Evolutionary conservation across 30 jellyfish, hydroid and myxozoan genomes (phyloP), one percentile per base, ranked within the genome.

Genomic region (Chironex yamaguchii): DNA sequence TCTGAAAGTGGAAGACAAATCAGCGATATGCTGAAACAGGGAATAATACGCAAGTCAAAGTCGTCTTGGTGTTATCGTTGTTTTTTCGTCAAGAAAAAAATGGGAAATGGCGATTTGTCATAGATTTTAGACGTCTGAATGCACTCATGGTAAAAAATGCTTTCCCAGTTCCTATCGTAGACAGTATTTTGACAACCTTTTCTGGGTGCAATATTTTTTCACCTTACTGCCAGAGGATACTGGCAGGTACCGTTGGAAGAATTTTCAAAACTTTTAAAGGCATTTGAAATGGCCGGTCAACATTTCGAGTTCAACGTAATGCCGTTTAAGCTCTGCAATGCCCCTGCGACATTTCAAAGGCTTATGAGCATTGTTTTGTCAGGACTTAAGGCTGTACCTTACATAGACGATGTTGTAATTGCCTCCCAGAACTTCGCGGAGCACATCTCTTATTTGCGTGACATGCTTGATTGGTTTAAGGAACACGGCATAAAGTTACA

Each of bases 271-370:
- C 92, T 36, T 48, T 62, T 29, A 11, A 86, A 87, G 4, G 96
- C 97, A n/a, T 89, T 89, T 71, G 20, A 85, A 25, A 81, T 91
- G 3, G 14, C 58, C 34, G 51, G 51, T 24, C 92, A 92, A 2
- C 87, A 33, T 23, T 86, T 48, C 63, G 82, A 78, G 54, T 88
- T 79, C 31, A 78, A 78, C 26, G 89, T 36, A 11, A 65, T 88
- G 73, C 92, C 95, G 52, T 88, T 78, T 67, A 94, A 94, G 4
- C 29, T 88, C n/a, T 31, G 88, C 17, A 70, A 68, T 49, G 96
- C 96, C 64, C 96, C 96, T 17, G 86, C 89, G 0, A 75, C 88
- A 21, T 88, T 80, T 51, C 89, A 80, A 70, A 82, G 97, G 1
- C 22, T 69, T 36, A 89, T 89, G 90, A 86, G 58, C 14, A 29